These are phyloP conservation scores for Daphoenositta chrysoptera DNA, from an alignment of 2,113 vertebrate genomes.

Conservation along the genomic window DNA sequence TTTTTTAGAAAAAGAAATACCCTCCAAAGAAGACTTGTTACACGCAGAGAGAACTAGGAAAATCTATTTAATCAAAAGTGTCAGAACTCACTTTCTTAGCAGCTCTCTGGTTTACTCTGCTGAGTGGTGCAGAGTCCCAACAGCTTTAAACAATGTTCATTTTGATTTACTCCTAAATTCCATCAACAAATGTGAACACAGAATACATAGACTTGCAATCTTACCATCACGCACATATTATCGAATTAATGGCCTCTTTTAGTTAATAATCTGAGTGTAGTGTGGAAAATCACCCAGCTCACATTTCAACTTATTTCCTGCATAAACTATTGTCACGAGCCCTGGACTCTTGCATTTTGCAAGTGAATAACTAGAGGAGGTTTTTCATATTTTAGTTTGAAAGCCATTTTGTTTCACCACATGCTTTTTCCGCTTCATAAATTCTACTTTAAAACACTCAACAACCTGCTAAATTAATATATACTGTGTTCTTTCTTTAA, in stretches of 20 bases:
- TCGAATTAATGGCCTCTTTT: neutral
- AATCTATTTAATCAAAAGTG: neutral
- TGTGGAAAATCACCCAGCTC: neutral
- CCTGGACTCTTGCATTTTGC: neutral
- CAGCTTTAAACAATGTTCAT: neutral
- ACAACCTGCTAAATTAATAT: constrained; percentile 73
- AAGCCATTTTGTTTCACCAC: constrained; percentile 62
- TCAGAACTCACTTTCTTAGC: neutral
- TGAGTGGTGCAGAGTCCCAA: neutral
- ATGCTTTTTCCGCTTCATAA: constrained; percentile 65
- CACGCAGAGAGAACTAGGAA: neutral
- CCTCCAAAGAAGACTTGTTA: neutral
- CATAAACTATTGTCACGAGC: neutral
- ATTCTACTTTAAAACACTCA: constrained; percentile 68
- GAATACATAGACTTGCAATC: neutral
- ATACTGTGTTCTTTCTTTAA: constrained; percentile 56
- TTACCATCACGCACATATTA: neutral
- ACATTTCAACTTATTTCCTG: neutral
- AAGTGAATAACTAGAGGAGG: neutral
- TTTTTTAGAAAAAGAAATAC: neutral
- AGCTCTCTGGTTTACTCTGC: neutral
- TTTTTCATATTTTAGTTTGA: constrained; percentile 30
- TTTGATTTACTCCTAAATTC: neutral
- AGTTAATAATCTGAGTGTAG: neutral
- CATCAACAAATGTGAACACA: neutral